These are phyloP conservation scores for Aphodius granarius DNA, from an alignment of 2,888 invertebrate species.

Conservation along the genomic window DNA sequence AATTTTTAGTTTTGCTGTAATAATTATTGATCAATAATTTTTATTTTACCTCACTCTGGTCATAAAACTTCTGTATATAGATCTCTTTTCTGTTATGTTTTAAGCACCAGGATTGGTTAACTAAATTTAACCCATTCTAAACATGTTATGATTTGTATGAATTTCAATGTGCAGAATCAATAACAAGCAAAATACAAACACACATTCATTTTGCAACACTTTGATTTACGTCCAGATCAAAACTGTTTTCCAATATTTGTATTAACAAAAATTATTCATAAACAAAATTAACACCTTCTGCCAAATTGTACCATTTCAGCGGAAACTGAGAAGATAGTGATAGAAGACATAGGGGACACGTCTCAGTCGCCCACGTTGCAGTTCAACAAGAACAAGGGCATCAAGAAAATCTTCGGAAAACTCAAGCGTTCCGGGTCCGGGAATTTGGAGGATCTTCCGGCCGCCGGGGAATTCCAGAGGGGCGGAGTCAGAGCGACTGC, in stretches of 20 bases:
- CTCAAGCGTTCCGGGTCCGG: slow-evolving; percentile 71
- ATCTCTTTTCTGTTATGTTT: neutral
- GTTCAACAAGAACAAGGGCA: slow-evolving; percentile 60
- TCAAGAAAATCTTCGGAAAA: slow-evolving; percentile 69
- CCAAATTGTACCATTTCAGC: slow-evolving; percentile 54
- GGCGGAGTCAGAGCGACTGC: slow-evolving; percentile 76
- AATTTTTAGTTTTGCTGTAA: slow-evolving; percentile 14
- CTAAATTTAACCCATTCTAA: neutral
- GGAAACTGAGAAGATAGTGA: slow-evolving; percentile 62
- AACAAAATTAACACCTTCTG: neutral
- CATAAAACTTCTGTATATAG: neutral
- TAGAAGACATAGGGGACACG: slow-evolving; percentile 52
- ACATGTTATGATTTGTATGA: too few relatives aligned
- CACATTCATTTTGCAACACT: neutral
- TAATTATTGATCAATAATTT: too few relatives aligned
- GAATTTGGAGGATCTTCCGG: slow-evolving; percentile 65
- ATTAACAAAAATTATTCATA: too few relatives aligned
- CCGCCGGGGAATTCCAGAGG: slow-evolving; percentile 66
- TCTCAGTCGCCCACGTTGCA: slow-evolving; percentile 56
- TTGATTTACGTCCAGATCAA: too few relatives aligned
- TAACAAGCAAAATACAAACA: neutral
- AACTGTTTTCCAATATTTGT: too few relatives aligned
- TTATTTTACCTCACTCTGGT: neutral
- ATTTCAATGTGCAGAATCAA: neutral
- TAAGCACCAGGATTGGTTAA: slow-evolving; percentile 13